phyloP scores from a whole-genome alignment of 2,113 vertebrate genomes.

The Scophthalmus maximus region DNA sequence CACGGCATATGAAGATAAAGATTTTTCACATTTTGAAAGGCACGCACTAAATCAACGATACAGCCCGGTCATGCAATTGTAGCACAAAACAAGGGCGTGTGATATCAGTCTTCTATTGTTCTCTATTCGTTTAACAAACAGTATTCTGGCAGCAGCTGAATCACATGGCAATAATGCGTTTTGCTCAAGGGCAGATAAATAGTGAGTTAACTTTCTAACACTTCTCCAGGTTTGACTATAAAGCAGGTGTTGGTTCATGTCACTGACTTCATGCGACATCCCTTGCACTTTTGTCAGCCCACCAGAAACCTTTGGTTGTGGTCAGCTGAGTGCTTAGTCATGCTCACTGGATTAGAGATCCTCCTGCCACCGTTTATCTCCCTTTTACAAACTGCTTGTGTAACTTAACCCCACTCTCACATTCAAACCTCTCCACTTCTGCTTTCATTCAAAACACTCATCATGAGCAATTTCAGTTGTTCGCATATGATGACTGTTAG shows the following conservation, averaged over 20 bases:
- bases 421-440: background rate
- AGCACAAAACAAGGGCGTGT: no score
- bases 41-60: no score
- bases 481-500: constrained; percentile 3
- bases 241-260: constrained; percentile 17
- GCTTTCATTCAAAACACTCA: constrained; percentile 11
- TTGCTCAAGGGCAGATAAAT: background rate
- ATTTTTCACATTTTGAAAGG: no score
- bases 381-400: background rate
- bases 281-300: no score
- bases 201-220: background rate
- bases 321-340: constrained; percentile 56
- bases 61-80: no score
- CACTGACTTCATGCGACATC: constrained; percentile 1
- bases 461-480: background rate
- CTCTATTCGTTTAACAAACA: background rate
- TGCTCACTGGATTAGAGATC: constrained; percentile 49
- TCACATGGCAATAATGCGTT: background rate
- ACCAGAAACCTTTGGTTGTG: constrained; percentile 40
- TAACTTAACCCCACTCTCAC: background rate
- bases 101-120: no score
- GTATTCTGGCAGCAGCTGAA: background rate
- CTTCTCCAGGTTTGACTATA: constrained; percentile 17
- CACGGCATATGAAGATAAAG: no score
- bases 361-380: constrained; percentile 18